These are phyloP conservation scores for Periophthalmus magnuspinnatus DNA, from an alignment of 2,797 vertebrate genomes.

Conservation along the genomic window DNA sequence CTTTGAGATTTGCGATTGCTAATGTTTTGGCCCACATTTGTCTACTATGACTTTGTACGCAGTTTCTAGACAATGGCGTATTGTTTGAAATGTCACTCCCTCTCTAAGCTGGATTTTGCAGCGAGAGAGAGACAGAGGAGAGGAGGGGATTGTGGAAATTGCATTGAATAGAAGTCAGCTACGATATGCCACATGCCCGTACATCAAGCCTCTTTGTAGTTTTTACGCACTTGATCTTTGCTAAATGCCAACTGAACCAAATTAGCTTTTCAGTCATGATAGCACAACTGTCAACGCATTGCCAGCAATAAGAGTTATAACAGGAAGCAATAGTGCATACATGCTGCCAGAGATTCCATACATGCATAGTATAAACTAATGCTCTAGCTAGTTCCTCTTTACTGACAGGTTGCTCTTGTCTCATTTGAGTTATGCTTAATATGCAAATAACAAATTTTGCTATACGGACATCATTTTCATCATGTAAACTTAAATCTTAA, in stretches of 20 bases:
- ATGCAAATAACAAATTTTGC: too few species aligned
- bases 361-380: too few species aligned
- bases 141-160: conserved; percentile 25
- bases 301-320: conserved; percentile 1
- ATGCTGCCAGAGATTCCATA: not conserved
- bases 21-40: conserved; percentile 36
- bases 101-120: conserved; percentile 22
- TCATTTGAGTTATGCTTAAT: too few species aligned
- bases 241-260: conserved; percentile 13
- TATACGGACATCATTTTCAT: too few species aligned
- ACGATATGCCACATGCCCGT: conserved; percentile 20
- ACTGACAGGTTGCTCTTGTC: too few species aligned
- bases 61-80: conserved; percentile 53
- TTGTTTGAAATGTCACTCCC: conserved; percentile 70
- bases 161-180: conserved; percentile 17
- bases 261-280: conserved; percentile 21
- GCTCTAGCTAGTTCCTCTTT: too few species aligned
- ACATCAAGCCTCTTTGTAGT: conserved; percentile 31
- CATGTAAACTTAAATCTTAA: too few species aligned
- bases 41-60: conserved; percentile 47
- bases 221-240: conserved; percentile 21
- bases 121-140: conserved; percentile 22
- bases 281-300: conserved; percentile 22
- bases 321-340: not conserved
- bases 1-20: conserved; percentile 25